Base-by-base conservation (phyloP, 2,888 invertebrate species). In the Hipparchia semele region DNA sequence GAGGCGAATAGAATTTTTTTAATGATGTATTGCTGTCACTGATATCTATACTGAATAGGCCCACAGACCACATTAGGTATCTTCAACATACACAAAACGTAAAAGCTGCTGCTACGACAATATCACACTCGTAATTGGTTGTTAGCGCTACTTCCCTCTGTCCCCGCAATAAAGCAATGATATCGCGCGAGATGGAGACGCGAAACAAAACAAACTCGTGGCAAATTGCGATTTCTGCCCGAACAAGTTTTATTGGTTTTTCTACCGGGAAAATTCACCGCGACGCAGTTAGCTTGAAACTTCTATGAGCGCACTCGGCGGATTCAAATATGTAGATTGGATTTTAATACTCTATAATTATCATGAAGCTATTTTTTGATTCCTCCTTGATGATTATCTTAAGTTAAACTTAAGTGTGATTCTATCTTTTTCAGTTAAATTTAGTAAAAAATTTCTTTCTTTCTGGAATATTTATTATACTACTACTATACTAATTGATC, bases 171-270 rank as follows among this genome's bases (percentile, higher is more conserved):
- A 69, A 81, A 80, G 82, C 84, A 83, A 87, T 87, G 84, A 84
- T 69, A 84, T 75, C 71, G 68, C 10, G 70, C 10, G 60, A 71
- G 68, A 71, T 64, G 71, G 62, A 67, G 70, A 66, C 33, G 71
- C 81, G 82, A 81, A 82, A 23, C 23, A 23, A 23, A n/a, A 23
- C 10, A 77, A 79, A 80, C 79, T 81, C 78, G 82, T 80, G 82
- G 84, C 83, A 86, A 89, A 89, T 90, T 87, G 87, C 84, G 83
- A 85, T 88, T 89, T 88, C 87, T 86, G 86, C 86, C 84, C 74
- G 82, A 87, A 87, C 84, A 87, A 86, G 87, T 89, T 89, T 87
- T 87, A 91, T 90, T 89, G 82, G 86, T 87, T 88, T 86, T 83
- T 82, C 78, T 77, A 79, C 79, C 76, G 74, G 79, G 77, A 77